Evolutionary conservation across 2,797 vertebrate species (phyloP), one percentile per base, ranked within the genome.

Genomic region (Rachycentron canadum): DNA sequence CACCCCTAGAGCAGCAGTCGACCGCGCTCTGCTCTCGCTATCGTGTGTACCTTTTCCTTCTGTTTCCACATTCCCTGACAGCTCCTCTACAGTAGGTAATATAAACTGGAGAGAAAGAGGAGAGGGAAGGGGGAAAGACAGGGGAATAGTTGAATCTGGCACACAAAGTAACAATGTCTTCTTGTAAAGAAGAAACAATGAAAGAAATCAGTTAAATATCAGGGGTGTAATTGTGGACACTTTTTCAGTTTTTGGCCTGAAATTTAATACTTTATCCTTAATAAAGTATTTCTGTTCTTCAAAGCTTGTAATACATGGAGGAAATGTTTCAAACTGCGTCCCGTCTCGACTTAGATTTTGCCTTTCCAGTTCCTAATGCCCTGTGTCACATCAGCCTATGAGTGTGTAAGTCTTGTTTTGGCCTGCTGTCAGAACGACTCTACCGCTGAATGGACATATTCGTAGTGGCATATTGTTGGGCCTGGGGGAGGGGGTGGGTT

Each of bases 361-460:
- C 63, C 73, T 84, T 82, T 84, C 76, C 73, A 68, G 76, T 73
- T 89, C 77, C 69, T 94, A 93, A 94, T 92, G 69, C 72, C 85
- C 81, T 70, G 65, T 92, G 93, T 95, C 93, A 93, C 87, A 90
- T 93, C 85, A 78, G 88, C 80, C 91, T 87, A 62, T 59, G 86
- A 85, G 79, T 87, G 89, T 88, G 88, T 84, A 82, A 88, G 91
- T 90, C 85, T 87, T 94, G 93, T 91, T 95, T 95, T 93, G 90
- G 91, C 85, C 90, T 68, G 82, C 86, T 94, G 94, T 95, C 94
- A 94, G 78, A 93, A 85, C 19, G 82, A 91, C 85, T 95, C 88
- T 85, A 69, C 75, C 71, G 82, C 83, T 86, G 76, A 84, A 89
- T 61, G 84, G 69, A 92, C 79, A 88, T 91, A 95, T 94, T 88